Percentiles rank a stretch among this genome's conserved stretches.
Evolutionary conservation across 2,888 invertebrate genomes (phyloP).

Genomic region (Quadroppia sp.): DNA sequence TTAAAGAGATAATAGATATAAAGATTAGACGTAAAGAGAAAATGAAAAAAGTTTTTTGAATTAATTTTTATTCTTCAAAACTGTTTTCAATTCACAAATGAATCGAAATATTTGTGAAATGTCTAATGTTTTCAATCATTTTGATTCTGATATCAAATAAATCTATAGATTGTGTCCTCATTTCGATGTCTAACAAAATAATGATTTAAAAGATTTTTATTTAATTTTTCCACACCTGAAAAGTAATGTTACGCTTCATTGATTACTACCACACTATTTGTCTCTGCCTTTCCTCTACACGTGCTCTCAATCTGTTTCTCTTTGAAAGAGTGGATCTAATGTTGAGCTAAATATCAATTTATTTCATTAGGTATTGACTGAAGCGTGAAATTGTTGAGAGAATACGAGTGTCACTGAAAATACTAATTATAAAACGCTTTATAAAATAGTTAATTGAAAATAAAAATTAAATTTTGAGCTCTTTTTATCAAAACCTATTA

Average conservation of each 20-base stretch:
- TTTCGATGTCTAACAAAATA: not conserved
- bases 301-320: conserved; percentile 19
- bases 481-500: too few species aligned
- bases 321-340: conserved; percentile 7
- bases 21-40: not conserved
- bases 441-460: not conserved
- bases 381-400: conserved; percentile 13
- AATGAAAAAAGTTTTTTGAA: not conserved
- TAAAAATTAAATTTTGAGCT: not conserved
- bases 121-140: too few species aligned
- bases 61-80: not conserved
- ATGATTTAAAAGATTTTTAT: not conserved
- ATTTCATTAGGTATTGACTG: not conserved
- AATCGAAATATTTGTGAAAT: too few species aligned
- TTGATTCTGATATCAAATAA: too few species aligned
- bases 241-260: conserved; percentile 3
- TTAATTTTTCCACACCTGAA: not conserved
- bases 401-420: not conserved
- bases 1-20: not conserved
- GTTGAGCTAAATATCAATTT: not conserved
- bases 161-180: too few species aligned
- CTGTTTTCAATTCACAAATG: not conserved
- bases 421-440: not conserved
- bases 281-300: not conserved
- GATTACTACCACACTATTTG: not conserved